A percentile compares a stretch with the other conserved stretches of the same genome.
phyloP scores from a whole-genome alignment of 2,888 invertebrate genomes.

The Formica aserva region DNA sequence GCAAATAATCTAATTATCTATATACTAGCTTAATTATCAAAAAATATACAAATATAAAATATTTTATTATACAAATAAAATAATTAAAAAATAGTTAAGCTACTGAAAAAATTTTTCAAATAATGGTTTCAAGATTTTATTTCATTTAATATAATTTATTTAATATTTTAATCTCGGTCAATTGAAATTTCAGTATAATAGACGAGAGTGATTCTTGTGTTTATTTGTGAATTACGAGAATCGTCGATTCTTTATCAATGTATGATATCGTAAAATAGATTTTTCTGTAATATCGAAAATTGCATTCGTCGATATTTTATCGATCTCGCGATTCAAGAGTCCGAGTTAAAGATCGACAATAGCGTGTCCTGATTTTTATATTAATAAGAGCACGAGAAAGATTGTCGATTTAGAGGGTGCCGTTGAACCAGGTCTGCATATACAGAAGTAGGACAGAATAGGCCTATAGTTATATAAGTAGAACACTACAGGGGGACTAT shows the following conservation, averaged over 20 bases:
- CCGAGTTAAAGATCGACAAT: not conserved
- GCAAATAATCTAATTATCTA: not conserved
- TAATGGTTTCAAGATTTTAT: not conserved
- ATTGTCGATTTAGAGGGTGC: slow-evolving; percentile 13
- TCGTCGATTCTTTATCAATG: not conserved
- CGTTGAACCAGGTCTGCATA: not conserved
- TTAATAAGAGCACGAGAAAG: not conserved
- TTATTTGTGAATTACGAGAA: not conserved
- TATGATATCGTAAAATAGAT: not conserved
- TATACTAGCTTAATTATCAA: not conserved
- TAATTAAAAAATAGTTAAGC: no score
- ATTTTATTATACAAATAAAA: not conserved
- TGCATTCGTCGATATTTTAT: not conserved
- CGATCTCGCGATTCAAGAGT: not conserved
- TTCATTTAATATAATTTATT: not conserved
- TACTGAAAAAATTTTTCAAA: not conserved
- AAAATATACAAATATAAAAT: not conserved
- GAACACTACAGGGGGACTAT: slow-evolving; percentile 21
- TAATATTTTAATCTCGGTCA: not conserved
- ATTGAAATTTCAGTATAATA: not conserved
- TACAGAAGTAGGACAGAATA: slow-evolving; percentile 19
- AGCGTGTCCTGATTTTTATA: not conserved
- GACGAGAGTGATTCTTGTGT: not conserved
- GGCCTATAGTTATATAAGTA: slow-evolving; percentile 24
- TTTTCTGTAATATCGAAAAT: not conserved